Conservation (phyloP, 23 tunicate species). For the Diplosoma virens region DNA sequence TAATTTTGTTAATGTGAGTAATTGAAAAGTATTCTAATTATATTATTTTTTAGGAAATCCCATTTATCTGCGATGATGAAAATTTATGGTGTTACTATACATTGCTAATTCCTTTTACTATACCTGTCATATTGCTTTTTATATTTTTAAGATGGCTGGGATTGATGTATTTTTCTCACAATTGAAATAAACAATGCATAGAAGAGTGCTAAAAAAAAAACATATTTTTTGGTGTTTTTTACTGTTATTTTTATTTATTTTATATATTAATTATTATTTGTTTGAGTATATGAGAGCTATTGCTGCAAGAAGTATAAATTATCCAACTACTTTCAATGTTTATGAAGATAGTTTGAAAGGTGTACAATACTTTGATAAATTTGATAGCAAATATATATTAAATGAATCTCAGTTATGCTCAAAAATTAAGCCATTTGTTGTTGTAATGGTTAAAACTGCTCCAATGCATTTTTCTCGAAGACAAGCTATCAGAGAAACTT, state of each 20-base stretch:
- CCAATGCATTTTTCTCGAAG: constrained; percentile 39
- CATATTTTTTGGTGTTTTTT: not conserved
- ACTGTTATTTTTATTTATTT: not conserved
- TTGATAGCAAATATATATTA: constrained; percentile 18
- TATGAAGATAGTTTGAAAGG: not conserved
- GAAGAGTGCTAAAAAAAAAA: not conserved
- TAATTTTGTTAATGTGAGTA: no score
- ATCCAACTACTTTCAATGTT: not conserved
- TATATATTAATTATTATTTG: not conserved
- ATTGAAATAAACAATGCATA: constrained; percentile 8
- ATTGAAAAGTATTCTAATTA: no score
- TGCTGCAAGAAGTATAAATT: not conserved
- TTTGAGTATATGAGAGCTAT: not conserved
- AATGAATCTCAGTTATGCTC: constrained; percentile 34
- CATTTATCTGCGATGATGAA: constrained; percentile 11
- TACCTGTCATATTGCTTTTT: constrained; percentile 49
- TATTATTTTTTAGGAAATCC: constrained; percentile 11
- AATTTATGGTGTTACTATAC: constrained; percentile 40
- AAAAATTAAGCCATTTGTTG: constrained; percentile 14
- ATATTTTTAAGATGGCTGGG: constrained; percentile 68
- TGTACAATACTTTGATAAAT: not conserved
- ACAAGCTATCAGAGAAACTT: constrained; percentile 44
- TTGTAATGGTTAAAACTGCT: constrained; percentile 53
- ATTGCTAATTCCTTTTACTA: constrained; percentile 47
- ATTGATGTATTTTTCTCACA: constrained; percentile 52